Percentiles rank a stretch among this genome's conserved stretches.
Evolutionary conservation across 2,113 vertebrate species (phyloP).

Genomic region (Vombatus ursinus): DNA sequence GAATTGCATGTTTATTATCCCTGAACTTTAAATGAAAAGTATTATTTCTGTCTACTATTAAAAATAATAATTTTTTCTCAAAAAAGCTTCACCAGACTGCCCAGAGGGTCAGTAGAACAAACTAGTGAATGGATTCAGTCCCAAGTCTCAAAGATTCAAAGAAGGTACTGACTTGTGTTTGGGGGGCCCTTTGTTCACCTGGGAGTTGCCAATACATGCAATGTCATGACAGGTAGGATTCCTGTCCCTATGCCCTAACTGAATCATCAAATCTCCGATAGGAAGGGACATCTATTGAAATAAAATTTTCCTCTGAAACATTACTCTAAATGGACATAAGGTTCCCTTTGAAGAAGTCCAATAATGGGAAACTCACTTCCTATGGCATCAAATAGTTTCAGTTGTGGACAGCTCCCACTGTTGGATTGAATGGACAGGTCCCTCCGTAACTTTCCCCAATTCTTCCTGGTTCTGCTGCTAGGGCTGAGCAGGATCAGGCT

Average conservation of each 20-base stretch:
- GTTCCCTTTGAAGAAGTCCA: neutral
- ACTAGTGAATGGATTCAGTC: too few species aligned
- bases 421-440: neutral
- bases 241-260: neutral
- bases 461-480: neutral
- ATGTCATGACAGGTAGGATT: neutral
- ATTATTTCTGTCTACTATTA: neutral
- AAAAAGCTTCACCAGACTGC: neutral
- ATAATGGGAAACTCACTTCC: neutral
- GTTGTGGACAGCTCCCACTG: neutral
- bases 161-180: neutral
- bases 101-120: too few species aligned
- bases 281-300: neutral
- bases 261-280: neutral
- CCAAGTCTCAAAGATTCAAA: too few species aligned
- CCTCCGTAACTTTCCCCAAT: neutral
- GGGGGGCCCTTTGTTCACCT: neutral
- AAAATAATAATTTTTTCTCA: neutral
- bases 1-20: neutral
- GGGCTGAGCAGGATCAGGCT: neutral
- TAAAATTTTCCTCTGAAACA: neutral
- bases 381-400: neutral
- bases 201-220: neutral
- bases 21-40: neutral
- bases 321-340: neutral